Base-by-base conservation (phyloP, 2,113 vertebrate species). In the Anolis sagrei region DNA sequence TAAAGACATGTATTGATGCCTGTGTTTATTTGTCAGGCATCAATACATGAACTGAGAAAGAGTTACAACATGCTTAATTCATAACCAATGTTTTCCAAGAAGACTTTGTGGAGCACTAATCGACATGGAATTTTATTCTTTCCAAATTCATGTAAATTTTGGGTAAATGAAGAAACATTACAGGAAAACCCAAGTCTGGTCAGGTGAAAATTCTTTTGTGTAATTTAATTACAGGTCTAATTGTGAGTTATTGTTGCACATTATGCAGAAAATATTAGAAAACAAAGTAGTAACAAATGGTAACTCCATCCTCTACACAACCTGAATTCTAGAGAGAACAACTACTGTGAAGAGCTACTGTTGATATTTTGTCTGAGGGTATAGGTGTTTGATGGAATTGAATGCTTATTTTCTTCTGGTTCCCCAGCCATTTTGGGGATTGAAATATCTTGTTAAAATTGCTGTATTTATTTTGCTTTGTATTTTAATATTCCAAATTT, bases 401-500 rank as follows among this genome's bases (percentile, higher is more conserved):
- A 85, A 86, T 86, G 3, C 32, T 75, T 0, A 29, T 1, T 23
- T 14, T 73, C 68, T 76, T 54, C 39, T 77, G 77, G 44, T 85
- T n/a, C 29, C 82, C 58, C 23, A 62, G 0, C 36, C 51, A 4
- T 25, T 36, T 36, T 49, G 21, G 9, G 21, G 70, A 89, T 86
- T 66, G 34, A 48, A 73, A 84, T 36, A 49, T 8, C 82, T 80
- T 75, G 18, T 4, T 70, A 81, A 1, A 1, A 61, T 44, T 44
- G 23, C 69, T 69, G 4, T 49, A 91, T 86, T 89, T 74, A 32
- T 39, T 76, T 73, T 89, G 9, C 0, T 0, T 48, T 77, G 25
- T 75, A 68, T 74, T 89, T 82, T 29, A 89, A 90, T 91, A 82
- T 89, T 75, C 87, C 83, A 87, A 62, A 79, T 82, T 72, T 76